A percentile compares a stretch with the other conserved stretches of the same genome.
Conservation (phyloP, 2,888 invertebrate species). For the Allacma fusca region DNA sequence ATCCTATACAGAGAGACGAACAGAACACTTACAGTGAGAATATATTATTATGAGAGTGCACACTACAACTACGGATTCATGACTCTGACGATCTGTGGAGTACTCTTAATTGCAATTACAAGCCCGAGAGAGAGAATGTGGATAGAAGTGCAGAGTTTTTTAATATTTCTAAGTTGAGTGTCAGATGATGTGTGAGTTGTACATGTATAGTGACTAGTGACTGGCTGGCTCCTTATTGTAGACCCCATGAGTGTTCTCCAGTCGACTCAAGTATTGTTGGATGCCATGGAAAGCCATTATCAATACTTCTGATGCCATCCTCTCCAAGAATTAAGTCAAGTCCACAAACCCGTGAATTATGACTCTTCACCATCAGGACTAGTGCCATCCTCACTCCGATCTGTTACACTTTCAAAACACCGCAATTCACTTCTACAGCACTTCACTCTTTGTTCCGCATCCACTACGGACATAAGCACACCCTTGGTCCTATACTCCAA, state of each 20-base stretch:
- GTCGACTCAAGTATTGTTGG: slow-evolving; percentile 54
- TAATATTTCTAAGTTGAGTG: slow-evolving; percentile 19
- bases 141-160: slow-evolving; percentile 21
- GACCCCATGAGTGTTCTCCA: slow-evolving; percentile 48
- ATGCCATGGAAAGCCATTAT: slow-evolving; percentile 52
- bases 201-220: slow-evolving; percentile 18
- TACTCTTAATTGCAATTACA: slow-evolving; percentile 22
- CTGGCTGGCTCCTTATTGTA: slow-evolving; percentile 40
- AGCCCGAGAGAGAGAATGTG: slow-evolving; percentile 1
- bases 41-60: not conserved
- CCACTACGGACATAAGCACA: slow-evolving; percentile 30
- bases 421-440: slow-evolving; percentile 48
- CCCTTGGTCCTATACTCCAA: slow-evolving; percentile 21
- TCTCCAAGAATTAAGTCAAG: slow-evolving; percentile 57
- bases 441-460: slow-evolving; percentile 46
- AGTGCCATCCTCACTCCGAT: slow-evolving; percentile 38
- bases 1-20: too few species aligned
- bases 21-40: not conserved
- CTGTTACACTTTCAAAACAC: slow-evolving; percentile 50
- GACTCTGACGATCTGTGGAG: not conserved
- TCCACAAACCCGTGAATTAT: slow-evolving; percentile 58
- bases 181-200: slow-evolving; percentile 21
- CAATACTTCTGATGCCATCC: slow-evolving; percentile 45
- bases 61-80: not conserved
- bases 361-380: slow-evolving; percentile 47